A percentile compares a stretch with the other conserved stretches of the same genome.
Evolutionary conservation across 2,113 vertebrate genomes (phyloP).

Genomic region (Anoura caudifer): DNA sequence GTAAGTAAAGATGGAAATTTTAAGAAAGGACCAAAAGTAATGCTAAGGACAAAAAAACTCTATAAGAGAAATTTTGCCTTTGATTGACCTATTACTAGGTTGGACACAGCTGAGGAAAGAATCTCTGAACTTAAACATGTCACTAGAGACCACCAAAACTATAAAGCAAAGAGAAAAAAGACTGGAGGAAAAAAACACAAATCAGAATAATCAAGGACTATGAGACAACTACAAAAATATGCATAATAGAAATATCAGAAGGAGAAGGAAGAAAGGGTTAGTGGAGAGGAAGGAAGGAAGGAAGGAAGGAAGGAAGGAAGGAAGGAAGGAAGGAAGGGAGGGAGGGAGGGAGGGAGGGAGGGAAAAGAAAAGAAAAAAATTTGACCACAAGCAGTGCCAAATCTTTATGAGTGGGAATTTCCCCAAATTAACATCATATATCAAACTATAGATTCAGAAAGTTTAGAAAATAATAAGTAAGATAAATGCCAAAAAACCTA

Average conservation of each 20-base stretch:
- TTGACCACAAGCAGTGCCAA: too few species aligned
- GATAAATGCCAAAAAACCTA: neutral
- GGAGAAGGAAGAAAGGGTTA: too few species aligned
- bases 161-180: neutral
- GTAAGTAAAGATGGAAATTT: too few species aligned
- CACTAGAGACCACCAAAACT: neutral
- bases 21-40: neutral
- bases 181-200: neutral
- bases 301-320: too few species aligned
- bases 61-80: neutral
- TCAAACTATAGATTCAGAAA: neutral
- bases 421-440: neutral
- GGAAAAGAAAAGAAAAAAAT: too few species aligned
- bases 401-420: neutral
- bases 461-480: neutral
- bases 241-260: too few species aligned
- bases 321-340: too few species aligned
- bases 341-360: too few species aligned
- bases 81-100: neutral
- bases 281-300: too few species aligned
- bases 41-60: neutral
- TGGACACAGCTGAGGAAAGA: neutral
- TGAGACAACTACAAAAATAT: neutral
- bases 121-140: neutral
- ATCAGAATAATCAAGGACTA: neutral